Evolutionary conservation across 2,797 vertebrate species (phyloP), one percentile per base, ranked within the genome.

Genomic region (Hippopotamyrus pictus): DNA sequence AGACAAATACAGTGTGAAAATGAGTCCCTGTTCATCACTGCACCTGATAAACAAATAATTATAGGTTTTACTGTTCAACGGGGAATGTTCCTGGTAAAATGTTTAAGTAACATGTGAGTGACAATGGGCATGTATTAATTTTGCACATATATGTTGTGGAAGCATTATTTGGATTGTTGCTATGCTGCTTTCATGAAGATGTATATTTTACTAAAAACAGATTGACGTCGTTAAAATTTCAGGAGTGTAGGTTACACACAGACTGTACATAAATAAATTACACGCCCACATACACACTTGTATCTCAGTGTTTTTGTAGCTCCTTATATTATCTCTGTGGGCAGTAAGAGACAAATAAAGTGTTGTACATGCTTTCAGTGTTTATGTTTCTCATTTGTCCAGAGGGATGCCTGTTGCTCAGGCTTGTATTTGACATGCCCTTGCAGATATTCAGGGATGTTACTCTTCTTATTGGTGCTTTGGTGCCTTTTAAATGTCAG

Each of bases 271-370:
- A 86, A 29, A 53, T 29, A 17, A 51, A 85, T 25, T 53, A 37
- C 29, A 73, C 7, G 11, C 25, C n/a, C 44, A 85, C 83, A 50
- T 51, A 46, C 46, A 50, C 46, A 5, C n/a, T 22, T 86, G 46
- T 9, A 29, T 86, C 22, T 86, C 46, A 79, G 37, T 14, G 22
- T 51, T 48, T 76, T 4, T 89, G 90, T 57, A 79, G 76, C 59
- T 76, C 48, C 17, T 69, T 22, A 22, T 17, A 46, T 22, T 53
- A 50, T 44, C 89, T 86, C 88, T 84, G 90, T 76, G 54, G 90
- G 84, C 88, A 88, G 46, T 51, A 69, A 73, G 73, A 44, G 41
- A 29, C 22, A 19, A 8, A 37, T 87, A 7, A 5, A 86, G n/a
- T 54, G 85, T 76, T 41, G 86, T 37, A 41, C 12, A 76, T 73